Evolutionary conservation across 2,888 invertebrate genomes (phyloP).

Genomic region (Volucella zonaria): DNA sequence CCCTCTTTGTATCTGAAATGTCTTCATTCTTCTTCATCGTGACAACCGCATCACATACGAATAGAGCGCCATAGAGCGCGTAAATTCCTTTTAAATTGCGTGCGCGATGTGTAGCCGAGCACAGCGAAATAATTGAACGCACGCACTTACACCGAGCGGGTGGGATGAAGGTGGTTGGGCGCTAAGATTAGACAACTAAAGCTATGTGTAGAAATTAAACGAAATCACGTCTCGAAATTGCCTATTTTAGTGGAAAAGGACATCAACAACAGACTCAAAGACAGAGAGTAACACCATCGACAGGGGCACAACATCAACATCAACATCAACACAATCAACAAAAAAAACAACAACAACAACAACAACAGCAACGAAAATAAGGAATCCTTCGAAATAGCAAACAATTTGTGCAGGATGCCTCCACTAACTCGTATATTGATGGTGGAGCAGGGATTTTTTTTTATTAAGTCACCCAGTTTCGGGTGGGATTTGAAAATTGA

Average conservation of each 20-base stretch:
- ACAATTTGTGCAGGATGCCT: constrained; percentile 63
- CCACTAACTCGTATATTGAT: constrained; percentile 12
- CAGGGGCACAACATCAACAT: neutral
- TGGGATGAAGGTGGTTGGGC: too few relatives aligned
- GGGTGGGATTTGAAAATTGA: constrained; percentile 63
- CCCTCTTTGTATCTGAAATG: constrained; percentile 6
- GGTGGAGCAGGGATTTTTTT: constrained; percentile 34
- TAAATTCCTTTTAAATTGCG: constrained; percentile 71
- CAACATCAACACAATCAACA: constrained; percentile 7
- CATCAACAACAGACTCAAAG: constrained; percentile 14
- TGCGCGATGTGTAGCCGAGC: constrained; percentile 65
- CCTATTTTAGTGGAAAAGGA: constrained; percentile 67
- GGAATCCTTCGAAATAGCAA: constrained; percentile 45
- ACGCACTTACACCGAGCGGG: neutral
- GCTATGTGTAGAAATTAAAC: constrained; percentile 67
- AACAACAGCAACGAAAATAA: constrained; percentile 18
- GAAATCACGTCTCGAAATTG: constrained; percentile 71
- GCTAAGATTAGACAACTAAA: neutral
- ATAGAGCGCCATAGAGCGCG: constrained; percentile 23
- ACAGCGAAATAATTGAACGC: constrained; percentile 66
- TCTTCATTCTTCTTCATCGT: constrained; percentile 45
- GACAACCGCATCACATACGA: constrained; percentile 47
- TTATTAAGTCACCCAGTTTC: constrained; percentile 71
- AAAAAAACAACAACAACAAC: constrained; percentile 26
- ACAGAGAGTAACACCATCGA: constrained; percentile 9